Conservation (phyloP, 2,113 vertebrate species). For the Anoura caudifer region DNA sequence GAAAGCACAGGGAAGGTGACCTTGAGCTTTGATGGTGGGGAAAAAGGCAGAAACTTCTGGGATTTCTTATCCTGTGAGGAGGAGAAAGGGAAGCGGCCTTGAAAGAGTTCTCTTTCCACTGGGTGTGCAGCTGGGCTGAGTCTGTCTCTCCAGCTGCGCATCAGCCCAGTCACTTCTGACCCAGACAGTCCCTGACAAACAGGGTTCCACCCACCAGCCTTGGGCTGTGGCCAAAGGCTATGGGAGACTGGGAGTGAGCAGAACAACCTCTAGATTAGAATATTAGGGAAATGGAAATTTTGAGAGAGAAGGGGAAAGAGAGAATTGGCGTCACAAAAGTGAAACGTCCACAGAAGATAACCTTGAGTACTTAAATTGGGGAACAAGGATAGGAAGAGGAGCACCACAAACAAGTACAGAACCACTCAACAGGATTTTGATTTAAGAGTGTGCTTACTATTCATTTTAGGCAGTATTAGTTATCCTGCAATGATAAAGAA, state of each 20-base stretch:
- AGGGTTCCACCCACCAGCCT: not conserved
- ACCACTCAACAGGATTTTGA: not conserved
- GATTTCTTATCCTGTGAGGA: not conserved
- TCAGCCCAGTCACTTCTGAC: slow-evolving; percentile 14
- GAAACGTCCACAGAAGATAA: slow-evolving; percentile 17
- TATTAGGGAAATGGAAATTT: slow-evolving; percentile 59
- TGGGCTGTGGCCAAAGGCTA: not conserved
- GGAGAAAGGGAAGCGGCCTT: not conserved
- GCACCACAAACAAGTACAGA: not conserved
- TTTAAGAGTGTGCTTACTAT: not conserved
- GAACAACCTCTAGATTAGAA: not conserved
- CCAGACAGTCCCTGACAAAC: slow-evolving; percentile 55
- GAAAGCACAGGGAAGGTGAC: not conserved
- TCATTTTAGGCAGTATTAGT: not conserved
- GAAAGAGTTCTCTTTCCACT: slow-evolving; percentile 16
- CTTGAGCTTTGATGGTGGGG: not conserved
- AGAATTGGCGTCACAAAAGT: not conserved
- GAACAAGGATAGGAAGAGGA: not conserved
- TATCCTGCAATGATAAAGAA: not conserved
- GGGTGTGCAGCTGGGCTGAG: not conserved
- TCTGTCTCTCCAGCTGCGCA: not conserved
- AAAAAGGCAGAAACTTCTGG: not conserved
- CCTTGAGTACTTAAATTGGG: not conserved
- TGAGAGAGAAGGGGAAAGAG: not conserved
- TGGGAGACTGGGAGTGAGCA: not conserved